Evolutionary conservation across 2,888 invertebrate species (phyloP), one percentile per base, ranked within the genome.

Genomic region (Cosmia pyralina): DNA sequence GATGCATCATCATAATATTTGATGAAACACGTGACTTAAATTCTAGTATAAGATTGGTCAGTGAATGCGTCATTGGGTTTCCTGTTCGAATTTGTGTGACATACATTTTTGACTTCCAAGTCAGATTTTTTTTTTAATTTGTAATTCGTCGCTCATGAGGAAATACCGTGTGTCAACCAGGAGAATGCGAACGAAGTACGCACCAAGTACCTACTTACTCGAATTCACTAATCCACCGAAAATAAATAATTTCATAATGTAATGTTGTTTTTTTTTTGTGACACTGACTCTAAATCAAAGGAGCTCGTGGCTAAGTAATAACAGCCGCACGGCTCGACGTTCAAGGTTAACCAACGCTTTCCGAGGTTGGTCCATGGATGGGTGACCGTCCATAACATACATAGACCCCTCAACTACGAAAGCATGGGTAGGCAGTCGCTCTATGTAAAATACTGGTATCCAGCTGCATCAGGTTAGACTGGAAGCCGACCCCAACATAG

Each of bases 21-120:
- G 8, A 50, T 50, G 48, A 53, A 69, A 66, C 22, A 34, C 13
- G 46, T 66, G 46, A 66, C 19, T 44, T 15, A 46, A 65, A 65
- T 67, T 72, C 65, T 46, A 17, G 22, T 22, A 62, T 41, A 46
- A 22, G 34, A 74, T 57, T 67, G 19, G 11, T 48, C 44, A 2
- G 11, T 8, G 6, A 48, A 46, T 10, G 19, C n/a, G 68, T 58
- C 53, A 66, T 66, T 66, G 44, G n/a, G 4, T 66, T 78, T 65
- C 65, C 65, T 58, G 69, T 34, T 53, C 11, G 52, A 55, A 55
- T 57, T 19, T 19, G 41, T 22, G 6, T 13, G 6, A 28, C 28
- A 28, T 28, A 28, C 0, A 11, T 19, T 28, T 44, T 60, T 13
- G 1, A 58, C 53, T 74, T 78, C 65, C 62, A 48, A 19, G n/a